Evolutionary conservation across 2,113 vertebrate genomes (phyloP).

Genomic region (Myotis brandtii): DNA sequence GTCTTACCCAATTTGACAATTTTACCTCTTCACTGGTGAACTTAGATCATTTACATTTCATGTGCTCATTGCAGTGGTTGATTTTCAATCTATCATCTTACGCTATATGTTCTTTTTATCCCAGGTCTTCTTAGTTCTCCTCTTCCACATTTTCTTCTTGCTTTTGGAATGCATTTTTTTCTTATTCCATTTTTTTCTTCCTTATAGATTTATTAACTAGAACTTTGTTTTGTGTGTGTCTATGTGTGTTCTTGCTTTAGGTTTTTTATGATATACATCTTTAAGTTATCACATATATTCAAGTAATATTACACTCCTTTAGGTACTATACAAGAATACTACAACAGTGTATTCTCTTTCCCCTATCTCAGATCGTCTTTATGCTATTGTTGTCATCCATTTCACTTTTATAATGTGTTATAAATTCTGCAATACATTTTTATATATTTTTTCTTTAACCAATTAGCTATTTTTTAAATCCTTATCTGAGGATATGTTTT

Average conservation of each 20-base stretch:
- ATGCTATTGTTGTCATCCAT: neutral
- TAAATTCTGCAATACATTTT: too few relatives aligned
- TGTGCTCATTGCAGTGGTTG: neutral
- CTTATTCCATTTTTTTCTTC: neutral
- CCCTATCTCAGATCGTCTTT: neutral
- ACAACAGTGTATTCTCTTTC: neutral
- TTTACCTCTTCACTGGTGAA: neutral
- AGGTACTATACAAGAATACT: neutral
- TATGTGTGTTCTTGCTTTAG: neutral
- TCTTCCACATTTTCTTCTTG: too few relatives aligned
- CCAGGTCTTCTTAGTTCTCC: neutral
- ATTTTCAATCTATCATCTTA: neutral
- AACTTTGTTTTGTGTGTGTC: neutral
- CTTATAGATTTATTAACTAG: neutral
- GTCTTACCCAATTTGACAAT: neutral
- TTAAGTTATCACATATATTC: neutral
- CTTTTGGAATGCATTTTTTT: too few relatives aligned
- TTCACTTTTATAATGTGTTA: too few relatives aligned
- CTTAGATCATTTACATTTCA: neutral
- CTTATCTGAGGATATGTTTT: too few relatives aligned
- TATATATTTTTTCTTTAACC: too few relatives aligned
- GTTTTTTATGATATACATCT: neutral
- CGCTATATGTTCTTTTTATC: neutral
- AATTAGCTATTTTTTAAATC: too few relatives aligned
- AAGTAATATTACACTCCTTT: neutral